A percentile compares a stretch with the other conserved stretches of the same genome.
Conservation (phyloP, 1,140 invertebrate genomes). For the Halictus rubicundus region DNA sequence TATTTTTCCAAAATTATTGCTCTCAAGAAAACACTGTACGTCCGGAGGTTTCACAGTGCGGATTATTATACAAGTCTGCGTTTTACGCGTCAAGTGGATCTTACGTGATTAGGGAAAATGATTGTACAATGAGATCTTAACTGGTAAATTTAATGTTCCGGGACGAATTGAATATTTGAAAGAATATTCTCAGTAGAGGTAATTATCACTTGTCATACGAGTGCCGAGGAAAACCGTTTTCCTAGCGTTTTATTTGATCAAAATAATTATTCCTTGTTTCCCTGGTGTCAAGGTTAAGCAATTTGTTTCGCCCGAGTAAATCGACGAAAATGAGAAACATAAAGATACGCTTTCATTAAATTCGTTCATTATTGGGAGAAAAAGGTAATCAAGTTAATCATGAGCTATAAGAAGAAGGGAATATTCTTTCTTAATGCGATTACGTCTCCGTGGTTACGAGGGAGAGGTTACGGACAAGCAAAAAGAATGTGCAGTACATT, state of each 20-base stretch:
- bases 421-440: conserved; percentile 72
- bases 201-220: too few relatives aligned
- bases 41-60: background rate
- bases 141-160: background rate
- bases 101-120: background rate
- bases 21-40: background rate
- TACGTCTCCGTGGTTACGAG: conserved; percentile 64
- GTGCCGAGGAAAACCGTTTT: too few relatives aligned
- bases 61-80: background rate
- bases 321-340: background rate
- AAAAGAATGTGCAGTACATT: conserved; percentile 15
- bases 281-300: background rate
- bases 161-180: too few relatives aligned
- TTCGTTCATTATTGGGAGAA: background rate
- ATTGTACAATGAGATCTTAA: background rate
- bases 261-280: background rate
- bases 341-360: background rate
- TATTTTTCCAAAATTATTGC: too few relatives aligned
- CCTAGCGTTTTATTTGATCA: too few relatives aligned
- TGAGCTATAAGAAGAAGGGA: conserved; percentile 52
- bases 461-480: conserved; percentile 44
- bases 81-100: background rate
- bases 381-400: conserved; percentile 67
- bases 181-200: too few relatives aligned
- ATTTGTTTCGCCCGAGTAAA: background rate